Percentiles rank a stretch among this genome's conserved stretches.
Conservation (phyloP, 1,140 invertebrate genomes). For the Diploscapter pachys region DNA sequence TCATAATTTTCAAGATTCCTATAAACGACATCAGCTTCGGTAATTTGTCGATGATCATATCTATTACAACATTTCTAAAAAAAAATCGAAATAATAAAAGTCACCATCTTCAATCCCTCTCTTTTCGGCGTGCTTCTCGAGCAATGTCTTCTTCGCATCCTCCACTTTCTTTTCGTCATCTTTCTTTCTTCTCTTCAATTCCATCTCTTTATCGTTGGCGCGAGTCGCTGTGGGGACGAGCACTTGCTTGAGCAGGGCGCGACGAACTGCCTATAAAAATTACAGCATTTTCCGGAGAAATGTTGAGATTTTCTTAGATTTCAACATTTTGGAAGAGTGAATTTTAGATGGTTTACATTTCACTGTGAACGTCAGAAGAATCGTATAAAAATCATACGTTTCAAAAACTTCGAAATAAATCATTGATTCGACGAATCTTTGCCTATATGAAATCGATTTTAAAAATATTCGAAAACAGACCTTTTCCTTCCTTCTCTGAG, state of each 20-base stretch:
- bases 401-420: too few species aligned
- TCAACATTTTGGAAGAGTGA: neutral
- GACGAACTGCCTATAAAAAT: conserved; percentile 44
- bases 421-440: too few species aligned
- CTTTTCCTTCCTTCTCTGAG: conserved; percentile 39
- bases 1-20: too few species aligned
- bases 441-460: neutral
- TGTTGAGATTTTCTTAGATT: neutral
- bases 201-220: conserved; percentile 39
- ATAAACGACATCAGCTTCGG: too few species aligned
- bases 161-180: conserved; percentile 55
- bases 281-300: neutral
- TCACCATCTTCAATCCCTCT: conserved; percentile 45
- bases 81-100: neutral
- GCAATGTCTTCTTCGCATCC: conserved; percentile 54
- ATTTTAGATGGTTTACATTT: neutral
- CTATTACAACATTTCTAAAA: too few species aligned
- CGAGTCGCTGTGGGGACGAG: conserved; percentile 32
- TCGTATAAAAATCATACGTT: too few species aligned
- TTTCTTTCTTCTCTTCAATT: conserved; percentile 43
- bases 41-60: too few species aligned
- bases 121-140: conserved; percentile 56
- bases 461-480: conserved; percentile 1
- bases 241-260: conserved; percentile 48
- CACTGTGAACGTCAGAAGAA: neutral